Percentiles rank a stretch among this genome's conserved stretches.
These are phyloP conservation scores for Pedionomus torquatus DNA, from an alignment of 2,113 vertebrate species.

Conservation along the genomic window DNA sequence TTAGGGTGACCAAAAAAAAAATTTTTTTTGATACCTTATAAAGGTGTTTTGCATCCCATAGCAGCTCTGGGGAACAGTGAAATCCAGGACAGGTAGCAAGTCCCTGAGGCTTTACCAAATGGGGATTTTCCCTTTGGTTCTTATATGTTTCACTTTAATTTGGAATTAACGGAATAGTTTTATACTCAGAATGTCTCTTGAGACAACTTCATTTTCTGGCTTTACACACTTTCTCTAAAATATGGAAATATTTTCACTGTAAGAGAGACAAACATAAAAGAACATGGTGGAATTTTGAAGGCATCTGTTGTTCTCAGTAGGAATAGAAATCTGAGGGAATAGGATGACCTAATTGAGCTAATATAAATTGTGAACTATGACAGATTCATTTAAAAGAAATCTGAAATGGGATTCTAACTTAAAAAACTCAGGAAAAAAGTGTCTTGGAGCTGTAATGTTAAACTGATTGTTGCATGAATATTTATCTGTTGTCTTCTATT, in stretches of 20 bases:
- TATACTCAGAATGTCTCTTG: neutral
- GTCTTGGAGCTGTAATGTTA: neutral
- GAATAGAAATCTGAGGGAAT: neutral
- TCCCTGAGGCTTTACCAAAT: neutral
- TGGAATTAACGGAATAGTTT: neutral
- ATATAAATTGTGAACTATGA: constrained; percentile 6
- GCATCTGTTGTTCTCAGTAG: constrained; percentile 1
- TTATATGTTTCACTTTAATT: neutral
- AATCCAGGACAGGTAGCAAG: neutral
- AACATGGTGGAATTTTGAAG: neutral
- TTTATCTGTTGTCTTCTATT: neutral
- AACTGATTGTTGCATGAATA: neutral
- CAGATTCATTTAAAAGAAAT: neutral
- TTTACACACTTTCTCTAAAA: neutral
- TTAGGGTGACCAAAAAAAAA: neutral
- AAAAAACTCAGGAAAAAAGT: neutral
- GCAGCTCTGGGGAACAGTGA: neutral
- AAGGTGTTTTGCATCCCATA: neutral
- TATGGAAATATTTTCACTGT: neutral
- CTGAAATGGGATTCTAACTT: neutral
- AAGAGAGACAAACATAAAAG: neutral
- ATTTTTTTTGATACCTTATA: neutral
- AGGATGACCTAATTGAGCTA: neutral
- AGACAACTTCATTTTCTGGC: neutral
- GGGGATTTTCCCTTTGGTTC: neutral